These are phyloP conservation scores for Reticulitermes speratus DNA, from an alignment of 1,140 invertebrate species.

Conservation along the genomic window DNA sequence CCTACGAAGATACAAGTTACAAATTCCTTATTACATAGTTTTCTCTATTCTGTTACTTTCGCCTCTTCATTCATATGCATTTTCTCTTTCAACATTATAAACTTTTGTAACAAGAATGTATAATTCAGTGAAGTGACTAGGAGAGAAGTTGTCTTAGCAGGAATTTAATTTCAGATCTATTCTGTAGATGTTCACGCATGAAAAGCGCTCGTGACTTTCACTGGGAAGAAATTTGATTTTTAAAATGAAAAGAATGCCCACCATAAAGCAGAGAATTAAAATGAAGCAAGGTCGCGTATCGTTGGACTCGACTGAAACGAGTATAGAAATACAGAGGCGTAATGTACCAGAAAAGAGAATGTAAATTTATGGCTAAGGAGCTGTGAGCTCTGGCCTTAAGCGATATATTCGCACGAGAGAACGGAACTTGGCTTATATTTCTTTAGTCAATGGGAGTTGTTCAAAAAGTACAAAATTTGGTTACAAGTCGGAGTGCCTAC, in stretches of 20 bases:
- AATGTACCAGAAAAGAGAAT: constrained; percentile 11
- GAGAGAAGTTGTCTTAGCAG: not conserved
- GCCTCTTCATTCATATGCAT: not conserved
- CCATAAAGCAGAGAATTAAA: not conserved
- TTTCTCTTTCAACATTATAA: not conserved
- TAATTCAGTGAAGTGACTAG: too few species aligned
- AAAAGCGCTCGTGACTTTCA: not conserved
- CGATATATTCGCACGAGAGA: not conserved
- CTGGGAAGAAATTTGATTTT: not conserved
- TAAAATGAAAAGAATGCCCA: not conserved
- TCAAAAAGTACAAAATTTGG: constrained; percentile 13
- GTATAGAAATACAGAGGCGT: not conserved
- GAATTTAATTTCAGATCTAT: not conserved
- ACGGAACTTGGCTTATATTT: not conserved
- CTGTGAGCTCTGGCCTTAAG: not conserved
- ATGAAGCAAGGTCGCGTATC: not conserved
- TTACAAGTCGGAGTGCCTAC: not conserved
- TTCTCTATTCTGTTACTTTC: not conserved
- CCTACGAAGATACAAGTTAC: too few species aligned
- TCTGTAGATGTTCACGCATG: not conserved
- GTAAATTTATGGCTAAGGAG: constrained; percentile 19
- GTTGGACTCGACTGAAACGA: not conserved
- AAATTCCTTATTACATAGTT: not conserved
- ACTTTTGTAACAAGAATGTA: not conserved
- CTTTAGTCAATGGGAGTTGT: constrained; percentile 10